A percentile compares a stretch with the other conserved stretches of the same genome.
Conservation (phyloP, 2,113 vertebrate genomes). For the Hemibagrus wyckioides region DNA sequence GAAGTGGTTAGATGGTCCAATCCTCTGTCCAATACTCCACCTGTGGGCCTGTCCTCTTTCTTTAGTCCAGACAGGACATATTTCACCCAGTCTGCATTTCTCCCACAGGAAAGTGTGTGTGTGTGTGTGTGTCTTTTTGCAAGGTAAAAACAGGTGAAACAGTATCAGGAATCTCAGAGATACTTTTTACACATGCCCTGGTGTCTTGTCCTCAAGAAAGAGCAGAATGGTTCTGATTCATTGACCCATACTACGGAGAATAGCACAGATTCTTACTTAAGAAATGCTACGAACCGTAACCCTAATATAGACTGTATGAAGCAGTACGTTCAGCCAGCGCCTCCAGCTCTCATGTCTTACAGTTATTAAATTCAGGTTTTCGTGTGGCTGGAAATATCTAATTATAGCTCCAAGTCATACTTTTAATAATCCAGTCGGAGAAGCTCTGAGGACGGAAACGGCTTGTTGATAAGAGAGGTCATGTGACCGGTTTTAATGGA, state of each 20-base stretch:
- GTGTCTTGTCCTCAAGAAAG: neutral
- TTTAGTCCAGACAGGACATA: constrained; percentile 19
- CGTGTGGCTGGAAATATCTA: neutral
- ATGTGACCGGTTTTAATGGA: neutral
- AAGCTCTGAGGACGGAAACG: neutral
- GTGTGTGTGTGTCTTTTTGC: neutral
- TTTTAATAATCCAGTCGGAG: neutral
- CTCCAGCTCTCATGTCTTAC: neutral
- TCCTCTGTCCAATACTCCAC: constrained; percentile 37
- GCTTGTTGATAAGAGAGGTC: neutral
- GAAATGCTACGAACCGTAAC: neutral
- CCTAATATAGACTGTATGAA: neutral
- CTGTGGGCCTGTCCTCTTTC: constrained; percentile 49
- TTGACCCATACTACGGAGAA: neutral
- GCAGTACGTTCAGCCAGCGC: neutral
- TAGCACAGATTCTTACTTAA: neutral
- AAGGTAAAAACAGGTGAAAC: neutral
- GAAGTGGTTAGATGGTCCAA: constrained; percentile 21
- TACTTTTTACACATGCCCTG: neutral
- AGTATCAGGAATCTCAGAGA: neutral
- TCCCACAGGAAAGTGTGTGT: constrained; percentile 9
- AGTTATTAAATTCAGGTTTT: neutral
- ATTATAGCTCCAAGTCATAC: neutral
- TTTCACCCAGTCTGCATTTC: constrained; percentile 7
- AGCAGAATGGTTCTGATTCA: neutral